Percentiles rank a stretch among this genome's conserved stretches.
Conservation (phyloP, 2,888 invertebrate species). For the Drosophila borealis region DNA sequence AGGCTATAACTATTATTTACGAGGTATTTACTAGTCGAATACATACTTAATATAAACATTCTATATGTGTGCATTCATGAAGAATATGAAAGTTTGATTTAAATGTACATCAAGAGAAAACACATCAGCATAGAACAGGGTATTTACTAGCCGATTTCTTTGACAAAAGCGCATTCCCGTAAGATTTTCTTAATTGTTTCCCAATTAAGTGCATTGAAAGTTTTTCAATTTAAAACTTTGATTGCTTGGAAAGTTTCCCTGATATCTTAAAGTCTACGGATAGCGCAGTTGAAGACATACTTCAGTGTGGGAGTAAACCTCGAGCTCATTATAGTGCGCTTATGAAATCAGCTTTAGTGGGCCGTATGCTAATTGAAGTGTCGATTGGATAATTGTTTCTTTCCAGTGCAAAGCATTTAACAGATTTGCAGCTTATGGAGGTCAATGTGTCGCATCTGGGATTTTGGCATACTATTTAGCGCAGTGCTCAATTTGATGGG, state of each 20-base stretch:
- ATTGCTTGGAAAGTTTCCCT: neutral
- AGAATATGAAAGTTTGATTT: too few relatives aligned
- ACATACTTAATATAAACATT: neutral
- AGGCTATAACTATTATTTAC: too few relatives aligned
- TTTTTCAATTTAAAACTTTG: constrained; percentile 35
- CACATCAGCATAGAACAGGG: neutral
- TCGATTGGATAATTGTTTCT: constrained; percentile 44
- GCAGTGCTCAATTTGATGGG: constrained; percentile 30
- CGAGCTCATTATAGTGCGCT: constrained; percentile 25
- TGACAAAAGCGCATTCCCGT: neutral
- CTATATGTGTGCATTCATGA: neutral
- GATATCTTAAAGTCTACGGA: neutral
- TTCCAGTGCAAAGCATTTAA: constrained; percentile 57
- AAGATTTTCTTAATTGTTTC: constrained; percentile 36
- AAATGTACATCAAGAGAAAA: too few relatives aligned
- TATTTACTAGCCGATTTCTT: neutral
- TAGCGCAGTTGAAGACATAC: constrained; percentile 2
- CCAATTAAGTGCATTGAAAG: constrained; percentile 46
- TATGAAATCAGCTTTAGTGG: constrained; percentile 40
- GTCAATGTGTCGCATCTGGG: constrained; percentile 24
- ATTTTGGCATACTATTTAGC: constrained; percentile 57
- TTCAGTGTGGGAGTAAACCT: constrained; percentile 3
- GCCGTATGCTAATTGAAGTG: constrained; percentile 58
- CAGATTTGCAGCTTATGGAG: constrained; percentile 30
- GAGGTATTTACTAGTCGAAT: neutral